Percentiles rank a stretch among this genome's conserved stretches.
Conservation (phyloP, 1,140 invertebrate species). For the Drosophila pachea region DNA sequence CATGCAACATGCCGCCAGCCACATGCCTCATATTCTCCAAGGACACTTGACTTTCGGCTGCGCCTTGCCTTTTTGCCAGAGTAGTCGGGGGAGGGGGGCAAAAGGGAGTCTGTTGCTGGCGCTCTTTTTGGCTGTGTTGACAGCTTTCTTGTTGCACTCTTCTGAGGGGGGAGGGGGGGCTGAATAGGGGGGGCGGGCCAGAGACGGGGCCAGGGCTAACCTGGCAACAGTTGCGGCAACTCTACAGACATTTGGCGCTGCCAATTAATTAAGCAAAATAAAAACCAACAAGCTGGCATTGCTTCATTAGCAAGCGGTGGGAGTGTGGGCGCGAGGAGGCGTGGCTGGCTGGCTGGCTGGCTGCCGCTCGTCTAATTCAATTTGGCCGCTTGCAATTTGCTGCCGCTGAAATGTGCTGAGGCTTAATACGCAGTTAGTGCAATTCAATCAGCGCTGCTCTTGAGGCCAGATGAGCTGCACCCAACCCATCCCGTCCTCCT, state of each 20-base stretch:
- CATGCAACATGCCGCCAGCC: slow-evolving; percentile 45
- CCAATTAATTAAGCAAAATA: slow-evolving; percentile 78
- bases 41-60: slow-evolving; percentile 71
- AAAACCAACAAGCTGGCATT: slow-evolving; percentile 63
- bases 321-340: not conserved
- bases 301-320: slow-evolving; percentile 51
- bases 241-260: slow-evolving; percentile 56
- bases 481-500: slow-evolving; percentile 19
- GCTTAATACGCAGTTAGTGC: slow-evolving; percentile 76
- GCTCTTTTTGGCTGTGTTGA: slow-evolving; percentile 51
- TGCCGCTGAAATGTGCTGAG: slow-evolving; percentile 56
- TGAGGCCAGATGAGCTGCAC: slow-evolving; percentile 39
- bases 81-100: not conserved
- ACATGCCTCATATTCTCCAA: slow-evolving; percentile 65
- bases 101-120: not conserved
- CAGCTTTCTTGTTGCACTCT: slow-evolving; percentile 52
- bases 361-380: slow-evolving; percentile 54
- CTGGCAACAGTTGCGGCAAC: slow-evolving; percentile 29
- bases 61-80: slow-evolving; percentile 44
- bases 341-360: not conserved
- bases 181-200: not conserved
- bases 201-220: not conserved
- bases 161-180: not conserved
- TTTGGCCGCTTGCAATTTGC: slow-evolving; percentile 66
- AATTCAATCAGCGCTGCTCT: slow-evolving; percentile 67